Percentiles rank a stretch among this genome's conserved stretches.
These are phyloP conservation scores for Adelges cooleyi DNA, from an alignment of 1,140 invertebrate species.

Conservation along the genomic window DNA sequence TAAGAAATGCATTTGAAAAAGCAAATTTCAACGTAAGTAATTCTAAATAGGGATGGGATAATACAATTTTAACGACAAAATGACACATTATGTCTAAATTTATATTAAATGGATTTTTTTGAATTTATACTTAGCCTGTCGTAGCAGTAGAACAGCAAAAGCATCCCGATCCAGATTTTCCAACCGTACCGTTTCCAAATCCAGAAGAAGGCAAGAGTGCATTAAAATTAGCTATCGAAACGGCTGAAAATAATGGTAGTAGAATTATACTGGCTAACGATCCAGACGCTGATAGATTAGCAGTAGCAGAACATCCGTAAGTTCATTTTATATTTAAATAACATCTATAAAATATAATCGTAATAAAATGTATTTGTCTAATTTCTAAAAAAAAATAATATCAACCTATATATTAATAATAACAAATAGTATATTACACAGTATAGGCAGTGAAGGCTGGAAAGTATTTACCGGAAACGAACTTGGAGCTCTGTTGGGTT, in stretches of 20 bases:
- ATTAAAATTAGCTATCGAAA: slow-evolving; percentile 70
- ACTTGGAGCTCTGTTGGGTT: slow-evolving; percentile 85
- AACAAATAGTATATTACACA: slow-evolving; percentile 4
- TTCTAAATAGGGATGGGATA: background rate
- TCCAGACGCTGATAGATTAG: slow-evolving; percentile 94
- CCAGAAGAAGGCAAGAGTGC: slow-evolving; percentile 92
- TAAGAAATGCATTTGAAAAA: slow-evolving; percentile 59
- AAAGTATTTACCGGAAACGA: slow-evolving; percentile 94
- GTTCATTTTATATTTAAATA: background rate
- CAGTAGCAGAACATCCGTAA: slow-evolving; percentile 65
- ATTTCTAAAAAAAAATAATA: no score
- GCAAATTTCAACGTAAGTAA: slow-evolving; percentile 59
- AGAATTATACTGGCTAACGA: slow-evolving; percentile 90
- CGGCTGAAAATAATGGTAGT: slow-evolving; percentile 59
- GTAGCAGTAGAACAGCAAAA: slow-evolving; percentile 73
- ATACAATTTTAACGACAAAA: background rate
- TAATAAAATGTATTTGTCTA: no score
- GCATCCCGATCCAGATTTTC: slow-evolving; percentile 89
- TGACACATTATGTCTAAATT: no score
- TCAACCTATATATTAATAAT: no score
- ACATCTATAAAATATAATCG: no score
- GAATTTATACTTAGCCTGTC: slow-evolving; percentile 36
- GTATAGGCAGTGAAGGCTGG: slow-evolving; percentile 51
- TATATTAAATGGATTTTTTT: background rate
- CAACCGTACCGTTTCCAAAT: slow-evolving; percentile 94